Evolutionary conservation across 2,888 invertebrate genomes (phyloP).

Genomic region (Xanthostigma xanthostigma): DNA sequence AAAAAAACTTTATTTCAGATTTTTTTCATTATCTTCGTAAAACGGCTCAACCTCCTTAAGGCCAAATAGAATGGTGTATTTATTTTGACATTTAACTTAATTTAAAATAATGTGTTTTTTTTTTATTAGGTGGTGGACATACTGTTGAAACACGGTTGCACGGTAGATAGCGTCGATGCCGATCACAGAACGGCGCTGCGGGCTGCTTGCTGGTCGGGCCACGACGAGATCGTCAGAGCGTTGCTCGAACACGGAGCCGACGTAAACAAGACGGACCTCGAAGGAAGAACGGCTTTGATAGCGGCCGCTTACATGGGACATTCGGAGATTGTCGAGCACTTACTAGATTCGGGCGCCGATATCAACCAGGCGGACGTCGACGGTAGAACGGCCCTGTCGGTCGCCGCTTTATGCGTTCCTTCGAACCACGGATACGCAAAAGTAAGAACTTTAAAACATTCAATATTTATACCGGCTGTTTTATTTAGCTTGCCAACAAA

Average conservation of each 20-base stretch:
- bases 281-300: conserved; percentile 78
- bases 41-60: too few relatives aligned
- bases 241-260: conserved; percentile 62
- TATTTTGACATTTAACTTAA: not conserved
- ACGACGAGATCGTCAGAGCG: conserved; percentile 66
- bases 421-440: conserved; percentile 59
- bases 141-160: conserved; percentile 61
- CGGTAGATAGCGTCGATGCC: conserved; percentile 74
- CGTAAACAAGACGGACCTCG: conserved; percentile 73
- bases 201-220: conserved; percentile 89
- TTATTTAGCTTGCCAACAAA: not conserved
- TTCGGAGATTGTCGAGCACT: conserved; percentile 72
- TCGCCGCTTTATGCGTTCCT: conserved; percentile 72
- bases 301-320: conserved; percentile 96
- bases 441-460: conserved; percentile 14
- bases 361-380: conserved; percentile 79
- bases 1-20: too few relatives aligned
- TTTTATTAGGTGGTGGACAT: conserved; percentile 54
- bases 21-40: too few relatives aligned
- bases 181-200: conserved; percentile 81
- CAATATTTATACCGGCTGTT: conserved; percentile 16
- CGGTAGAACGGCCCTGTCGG: conserved; percentile 75
- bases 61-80: not conserved
- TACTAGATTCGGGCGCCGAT: conserved; percentile 67
- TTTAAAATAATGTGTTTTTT: not conserved